Base-by-base conservation (phyloP, 1,140 invertebrate genomes). In the Holcopasites calliopsidis region DNA sequence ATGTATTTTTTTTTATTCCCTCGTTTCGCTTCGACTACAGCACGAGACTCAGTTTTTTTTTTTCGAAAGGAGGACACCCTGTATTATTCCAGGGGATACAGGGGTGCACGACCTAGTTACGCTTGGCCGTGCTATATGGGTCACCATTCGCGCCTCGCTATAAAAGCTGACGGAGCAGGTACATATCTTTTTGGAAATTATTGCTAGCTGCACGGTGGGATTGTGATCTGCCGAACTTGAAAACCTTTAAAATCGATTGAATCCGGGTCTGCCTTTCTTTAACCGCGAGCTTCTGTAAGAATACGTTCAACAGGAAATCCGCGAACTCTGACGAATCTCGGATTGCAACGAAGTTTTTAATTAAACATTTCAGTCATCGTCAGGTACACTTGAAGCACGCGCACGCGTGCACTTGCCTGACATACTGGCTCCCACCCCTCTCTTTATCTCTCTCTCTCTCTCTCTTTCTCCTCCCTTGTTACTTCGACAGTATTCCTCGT, bases 1-100 rank as follows among this genome's bases (percentile, higher is more conserved):
- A 66, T 4, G 18, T 47, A 47, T 21, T 21, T 33, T 18, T 21
- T 7, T 13, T 28, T 38, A 7, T 6, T 26, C 18, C 23, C 21
- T 23, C 13, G 35, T 52, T 18, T 10, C n/a, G 5, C 57, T 40
- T 49, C 18, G 21, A 38, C 7, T 23, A 3, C 8, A 26, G n/a
- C 10, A 8, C 3, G 16, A 21, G 8, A 23, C 50, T 50, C 26
- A 55, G 44, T 47, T 47, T 38, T 38, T 57, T 72, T 65, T 69
- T 64, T 54, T 47, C n/a, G n/a, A 57, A 75, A 75, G 18, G 52
- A 26, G 85, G 84, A 89, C 88, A 90, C 88, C 88, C 87, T 85
- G 86, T 90, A 90, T 89, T 88, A 90, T 90, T 88, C 88, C 89
- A 90, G 89, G 88, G 87, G 88, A 87, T 87, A 88, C 85, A 86